These are phyloP conservation scores for Bombus superbus DNA, from an alignment of 1,140 invertebrate species.

Conservation along the genomic window DNA sequence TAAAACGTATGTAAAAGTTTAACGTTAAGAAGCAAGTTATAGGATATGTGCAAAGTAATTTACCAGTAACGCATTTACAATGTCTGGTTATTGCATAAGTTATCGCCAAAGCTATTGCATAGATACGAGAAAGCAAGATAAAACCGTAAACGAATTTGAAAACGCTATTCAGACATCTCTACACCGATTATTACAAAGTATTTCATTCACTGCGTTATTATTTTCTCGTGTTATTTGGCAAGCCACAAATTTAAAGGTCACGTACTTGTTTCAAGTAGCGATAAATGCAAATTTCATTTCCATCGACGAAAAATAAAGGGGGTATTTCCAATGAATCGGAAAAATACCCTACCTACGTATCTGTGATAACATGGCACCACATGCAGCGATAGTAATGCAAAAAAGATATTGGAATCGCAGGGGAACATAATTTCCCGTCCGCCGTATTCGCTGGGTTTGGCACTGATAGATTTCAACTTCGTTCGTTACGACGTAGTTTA, in stretches of 20 bases:
- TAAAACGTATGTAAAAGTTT: not conserved
- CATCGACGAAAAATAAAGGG: accelerated
- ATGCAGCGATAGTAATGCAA: not conserved
- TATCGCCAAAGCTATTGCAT: no score
- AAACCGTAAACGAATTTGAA: no score
- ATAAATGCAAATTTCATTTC: not conserved
- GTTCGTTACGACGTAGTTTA: not conserved
- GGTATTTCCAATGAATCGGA: not conserved
- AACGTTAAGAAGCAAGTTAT: no score
- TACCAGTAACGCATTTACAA: no score
- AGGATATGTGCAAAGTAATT: no score
- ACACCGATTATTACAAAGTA: not conserved
- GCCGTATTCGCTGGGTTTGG: not conserved
- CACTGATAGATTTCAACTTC: not conserved
- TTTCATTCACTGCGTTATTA: no score
- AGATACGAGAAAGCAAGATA: no score
- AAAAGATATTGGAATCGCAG: not conserved
- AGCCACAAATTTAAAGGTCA: no score
- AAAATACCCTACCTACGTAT: not conserved
- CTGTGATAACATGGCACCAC: not conserved
- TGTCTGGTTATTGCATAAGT: no score
- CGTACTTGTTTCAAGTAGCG: not conserved
- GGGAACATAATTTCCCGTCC: not conserved
- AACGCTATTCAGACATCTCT: not conserved
- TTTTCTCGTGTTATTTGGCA: no score